phyloP scores from a whole-genome alignment of 2,797 vertebrate species.

The Falco novaeseelandiae region DNA sequence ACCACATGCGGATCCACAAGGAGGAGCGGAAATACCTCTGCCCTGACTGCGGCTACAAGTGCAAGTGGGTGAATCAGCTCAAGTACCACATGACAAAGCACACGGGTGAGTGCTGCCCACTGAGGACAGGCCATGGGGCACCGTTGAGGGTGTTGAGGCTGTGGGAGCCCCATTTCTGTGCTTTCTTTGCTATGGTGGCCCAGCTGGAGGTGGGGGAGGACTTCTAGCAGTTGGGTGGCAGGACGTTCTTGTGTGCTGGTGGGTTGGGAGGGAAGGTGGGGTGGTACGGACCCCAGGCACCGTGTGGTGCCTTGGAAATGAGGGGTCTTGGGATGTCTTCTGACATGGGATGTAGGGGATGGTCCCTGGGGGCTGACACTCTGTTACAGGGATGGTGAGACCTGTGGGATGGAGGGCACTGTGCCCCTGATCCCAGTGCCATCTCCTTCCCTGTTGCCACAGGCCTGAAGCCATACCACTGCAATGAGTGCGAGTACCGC shows the following conservation, averaged over 20 bases:
- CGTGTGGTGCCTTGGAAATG: neutral
- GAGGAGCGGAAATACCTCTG: slow-evolving; percentile 96
- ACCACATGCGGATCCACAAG: slow-evolving; percentile 97
- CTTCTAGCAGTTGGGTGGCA: neutral
- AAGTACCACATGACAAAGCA: slow-evolving; percentile 99
- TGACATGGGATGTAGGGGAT: neutral
- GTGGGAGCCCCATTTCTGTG: rapidly evolving
- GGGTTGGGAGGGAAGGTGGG: neutral
- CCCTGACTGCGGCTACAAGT: slow-evolving; percentile 97
- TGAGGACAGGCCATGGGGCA: rapidly evolving
- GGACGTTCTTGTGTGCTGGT: neutral
- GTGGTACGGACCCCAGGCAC: neutral
- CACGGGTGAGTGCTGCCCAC: slow-evolving; percentile 82
- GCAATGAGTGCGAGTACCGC: slow-evolving; percentile 91
- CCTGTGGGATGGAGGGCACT: rapidly evolving
- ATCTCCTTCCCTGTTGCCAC: neutral
- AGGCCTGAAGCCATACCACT: slow-evolving; percentile 92
- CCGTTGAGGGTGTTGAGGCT: neutral
- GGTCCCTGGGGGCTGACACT: neutral
- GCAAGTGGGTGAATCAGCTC: slow-evolving; percentile 98
- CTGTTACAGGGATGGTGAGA: neutral
- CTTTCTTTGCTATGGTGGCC: neutral
- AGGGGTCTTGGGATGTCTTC: neutral
- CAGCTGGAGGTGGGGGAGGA: neutral
- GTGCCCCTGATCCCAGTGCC: rapidly evolving